These are phyloP conservation scores for Vanessa cardui DNA, from an alignment of 2,888 invertebrate genomes.

Conservation along the genomic window DNA sequence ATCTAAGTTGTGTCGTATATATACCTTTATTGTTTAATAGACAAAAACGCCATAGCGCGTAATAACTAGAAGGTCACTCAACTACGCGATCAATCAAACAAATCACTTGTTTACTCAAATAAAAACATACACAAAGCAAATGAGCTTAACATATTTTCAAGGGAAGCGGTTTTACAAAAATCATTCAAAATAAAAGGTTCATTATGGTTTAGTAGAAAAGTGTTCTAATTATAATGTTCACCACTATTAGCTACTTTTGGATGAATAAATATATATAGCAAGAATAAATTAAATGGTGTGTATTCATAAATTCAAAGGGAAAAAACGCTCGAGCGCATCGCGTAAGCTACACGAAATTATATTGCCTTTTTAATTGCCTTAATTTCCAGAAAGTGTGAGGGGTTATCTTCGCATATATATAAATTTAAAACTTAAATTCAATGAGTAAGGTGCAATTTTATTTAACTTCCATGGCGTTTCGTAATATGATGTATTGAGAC, in stretches of 20 bases:
- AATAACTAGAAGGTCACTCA: background rate
- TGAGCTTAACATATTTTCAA: background rate
- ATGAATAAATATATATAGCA: background rate
- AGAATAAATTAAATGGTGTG: constrained; percentile 3
- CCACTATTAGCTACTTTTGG: background rate
- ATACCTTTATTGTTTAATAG: background rate
- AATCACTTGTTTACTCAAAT: background rate
- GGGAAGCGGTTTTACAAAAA: background rate
- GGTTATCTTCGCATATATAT: background rate
- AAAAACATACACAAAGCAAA: background rate
- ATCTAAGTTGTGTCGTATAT: no score
- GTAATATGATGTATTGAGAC: background rate
- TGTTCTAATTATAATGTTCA: constrained; percentile 2
- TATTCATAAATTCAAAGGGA: constrained; percentile 17
- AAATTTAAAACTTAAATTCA: constrained; percentile 1
- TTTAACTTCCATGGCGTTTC: background rate
- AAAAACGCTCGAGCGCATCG: constrained; percentile 20
- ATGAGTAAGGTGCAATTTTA: constrained; percentile 1
- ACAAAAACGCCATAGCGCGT: background rate
- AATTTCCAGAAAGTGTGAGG: constrained; percentile 22
- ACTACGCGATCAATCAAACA: constrained; percentile 1
- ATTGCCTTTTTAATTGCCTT: constrained; percentile 27
- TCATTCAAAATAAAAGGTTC: background rate
- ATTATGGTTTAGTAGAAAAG: background rate
- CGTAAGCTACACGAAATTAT: constrained; percentile 14